Conservation (phyloP, 30 jellyfish, hydroid and myxozoan species). For the Aurelia coerulea region DNA sequence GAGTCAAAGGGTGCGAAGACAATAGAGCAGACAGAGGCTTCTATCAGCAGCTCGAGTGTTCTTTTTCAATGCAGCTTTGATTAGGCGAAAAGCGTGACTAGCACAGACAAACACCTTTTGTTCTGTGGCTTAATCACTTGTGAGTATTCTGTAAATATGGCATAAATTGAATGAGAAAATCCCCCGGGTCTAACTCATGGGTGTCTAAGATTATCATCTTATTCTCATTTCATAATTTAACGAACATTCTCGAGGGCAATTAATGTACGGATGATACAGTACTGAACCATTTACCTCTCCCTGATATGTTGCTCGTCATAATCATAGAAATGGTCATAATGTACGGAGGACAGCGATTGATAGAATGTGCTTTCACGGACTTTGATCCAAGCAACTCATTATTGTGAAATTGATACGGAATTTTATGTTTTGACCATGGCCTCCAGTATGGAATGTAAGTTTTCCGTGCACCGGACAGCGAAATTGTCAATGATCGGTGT, state of each 20-base stretch:
- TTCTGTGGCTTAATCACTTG: constrained; percentile 57
- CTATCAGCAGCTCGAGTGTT: constrained; percentile 58
- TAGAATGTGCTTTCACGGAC: neutral
- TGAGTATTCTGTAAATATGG: constrained; percentile 65
- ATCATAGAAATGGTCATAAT: no score
- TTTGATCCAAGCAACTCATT: constrained; percentile 1
- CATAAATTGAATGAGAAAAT: constrained; percentile 51
- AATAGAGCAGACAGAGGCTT: constrained; percentile 70
- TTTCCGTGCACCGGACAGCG: no score
- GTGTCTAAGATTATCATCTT: no score
- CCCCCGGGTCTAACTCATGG: constrained; percentile 7
- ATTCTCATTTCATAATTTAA: no score
- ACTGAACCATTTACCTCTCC: no score
- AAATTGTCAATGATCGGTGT: no score
- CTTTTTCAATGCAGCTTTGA: constrained; percentile 58
- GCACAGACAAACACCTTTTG: constrained; percentile 77
- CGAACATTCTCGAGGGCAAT: no score
- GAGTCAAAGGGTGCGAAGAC: constrained; percentile 84
- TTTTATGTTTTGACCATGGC: no score
- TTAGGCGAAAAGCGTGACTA: constrained; percentile 84
- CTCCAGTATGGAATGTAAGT: no score
- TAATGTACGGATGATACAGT: no score
- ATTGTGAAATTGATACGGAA: neutral
- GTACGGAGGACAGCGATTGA: no score
- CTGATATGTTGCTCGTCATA: no score